Conservation (phyloP, 2,113 vertebrate species). For the Actenoides lindsayi region DNA sequence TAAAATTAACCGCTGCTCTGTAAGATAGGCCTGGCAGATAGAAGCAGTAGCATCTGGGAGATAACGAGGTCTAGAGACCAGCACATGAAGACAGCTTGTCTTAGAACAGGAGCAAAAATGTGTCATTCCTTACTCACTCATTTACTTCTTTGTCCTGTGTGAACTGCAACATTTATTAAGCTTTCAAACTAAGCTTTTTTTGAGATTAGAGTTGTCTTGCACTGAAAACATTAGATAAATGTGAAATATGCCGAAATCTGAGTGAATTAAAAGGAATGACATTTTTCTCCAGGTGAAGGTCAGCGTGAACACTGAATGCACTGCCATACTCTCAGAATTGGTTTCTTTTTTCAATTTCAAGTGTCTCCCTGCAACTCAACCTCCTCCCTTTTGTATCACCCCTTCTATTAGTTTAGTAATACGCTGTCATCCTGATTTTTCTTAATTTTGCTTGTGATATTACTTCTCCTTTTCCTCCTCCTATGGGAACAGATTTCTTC, state of each 20-base stretch:
- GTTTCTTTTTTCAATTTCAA: not conserved
- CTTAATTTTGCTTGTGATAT: conserved; percentile 54
- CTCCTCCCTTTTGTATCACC: not conserved
- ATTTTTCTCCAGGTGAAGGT: conserved; percentile 8
- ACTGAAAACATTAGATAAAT: not conserved
- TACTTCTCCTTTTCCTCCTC: conserved; percentile 46
- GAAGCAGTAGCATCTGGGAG: not conserved
- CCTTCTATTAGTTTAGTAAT: conserved; percentile 39
- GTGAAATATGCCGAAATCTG: not conserved
- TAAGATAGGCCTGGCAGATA: not conserved
- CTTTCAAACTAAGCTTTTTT: not conserved
- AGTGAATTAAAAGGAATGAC: not conserved
- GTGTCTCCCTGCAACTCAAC: not conserved
- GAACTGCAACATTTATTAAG: not conserved
- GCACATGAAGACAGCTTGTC: not conserved
- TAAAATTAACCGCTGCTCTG: not conserved
- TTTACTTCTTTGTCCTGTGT: not conserved
- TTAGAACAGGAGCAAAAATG: not conserved
- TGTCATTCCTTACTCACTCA: not conserved
- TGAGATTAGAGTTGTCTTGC: not conserved
- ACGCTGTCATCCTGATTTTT: conserved; percentile 53
- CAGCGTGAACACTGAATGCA: not conserved
- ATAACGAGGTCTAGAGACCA: not conserved
- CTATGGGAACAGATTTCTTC: conserved; percentile 62
- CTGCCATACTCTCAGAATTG: not conserved